Conservation (phyloP, 2,888 invertebrate species). For the Callimorpha dominula region DNA sequence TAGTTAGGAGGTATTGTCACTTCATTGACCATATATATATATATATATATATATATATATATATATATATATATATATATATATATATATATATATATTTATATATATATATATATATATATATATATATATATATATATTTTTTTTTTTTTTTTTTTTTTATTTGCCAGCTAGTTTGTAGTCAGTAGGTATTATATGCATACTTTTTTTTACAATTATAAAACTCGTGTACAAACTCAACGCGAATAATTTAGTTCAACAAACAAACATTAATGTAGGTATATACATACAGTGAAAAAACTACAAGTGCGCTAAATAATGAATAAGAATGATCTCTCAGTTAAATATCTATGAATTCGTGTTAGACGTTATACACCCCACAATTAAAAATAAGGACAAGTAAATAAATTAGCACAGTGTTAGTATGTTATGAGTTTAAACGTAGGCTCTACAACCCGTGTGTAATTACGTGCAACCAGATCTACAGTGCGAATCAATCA, state of each 20-base stretch:
- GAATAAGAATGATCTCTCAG: not conserved
- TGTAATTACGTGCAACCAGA: slow-evolving; percentile 39
- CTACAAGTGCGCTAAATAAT: slow-evolving; percentile 15
- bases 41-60: too few relatives aligned
- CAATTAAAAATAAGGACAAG: slow-evolving; percentile 4
- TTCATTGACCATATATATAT: too few relatives aligned
- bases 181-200: not conserved
- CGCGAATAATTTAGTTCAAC: slow-evolving; percentile 8
- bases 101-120: too few relatives aligned
- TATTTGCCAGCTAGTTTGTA: not conserved
- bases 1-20: too few relatives aligned
- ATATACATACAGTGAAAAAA: slow-evolving; percentile 12
- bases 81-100: too few relatives aligned
- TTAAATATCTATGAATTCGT: not conserved
- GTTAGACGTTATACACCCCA: not conserved
- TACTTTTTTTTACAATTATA: slow-evolving; percentile 11
- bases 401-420: slow-evolving; percentile 20
- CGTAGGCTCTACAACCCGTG: slow-evolving; percentile 27
- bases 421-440: slow-evolving; percentile 22
- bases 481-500: slow-evolving; percentile 47
- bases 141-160: too few relatives aligned
- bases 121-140: too few relatives aligned
- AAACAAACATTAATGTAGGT: slow-evolving; percentile 2
- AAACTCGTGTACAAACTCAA: slow-evolving; percentile 37
- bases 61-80: too few relatives aligned